These are phyloP conservation scores for Melanaphis sacchari DNA, from an alignment of 1,140 invertebrate genomes.

Conservation along the genomic window DNA sequence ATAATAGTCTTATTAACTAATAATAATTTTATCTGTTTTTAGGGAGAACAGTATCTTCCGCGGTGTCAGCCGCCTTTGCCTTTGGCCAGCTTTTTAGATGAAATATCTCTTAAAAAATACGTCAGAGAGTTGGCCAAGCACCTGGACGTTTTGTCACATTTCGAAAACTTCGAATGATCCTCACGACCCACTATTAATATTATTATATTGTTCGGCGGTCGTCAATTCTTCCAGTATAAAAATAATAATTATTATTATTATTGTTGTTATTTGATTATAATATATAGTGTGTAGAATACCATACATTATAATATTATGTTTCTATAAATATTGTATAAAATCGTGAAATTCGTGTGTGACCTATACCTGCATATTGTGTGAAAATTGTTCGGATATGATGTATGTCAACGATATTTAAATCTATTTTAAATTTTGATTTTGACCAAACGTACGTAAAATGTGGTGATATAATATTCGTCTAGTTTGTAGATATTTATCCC, in stretches of 20 bases:
- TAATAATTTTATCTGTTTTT: constrained; percentile 59
- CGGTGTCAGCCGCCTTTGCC: constrained; percentile 85
- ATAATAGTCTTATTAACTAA: not conserved
- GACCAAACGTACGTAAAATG: constrained; percentile 51
- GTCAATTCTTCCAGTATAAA: constrained; percentile 58
- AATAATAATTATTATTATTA: constrained; percentile 57
- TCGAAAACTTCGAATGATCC: constrained; percentile 65
- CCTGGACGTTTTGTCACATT: constrained; percentile 81
- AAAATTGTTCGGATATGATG: constrained; percentile 22
- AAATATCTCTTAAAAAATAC: constrained; percentile 80
- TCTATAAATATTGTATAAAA: constrained; percentile 46
- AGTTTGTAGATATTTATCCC: constrained; percentile 15
- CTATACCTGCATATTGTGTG: not conserved
- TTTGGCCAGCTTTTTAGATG: constrained; percentile 87
- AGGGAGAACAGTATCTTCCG: constrained; percentile 83
- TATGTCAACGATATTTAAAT: not conserved
- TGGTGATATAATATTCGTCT: not conserved
- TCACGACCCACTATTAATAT: constrained; percentile 65
- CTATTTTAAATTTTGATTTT: not conserved
- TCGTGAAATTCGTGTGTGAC: not conserved
- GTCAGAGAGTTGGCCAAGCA: constrained; percentile 83
- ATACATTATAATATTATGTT: constrained; percentile 19
- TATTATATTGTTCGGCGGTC: constrained; percentile 6
- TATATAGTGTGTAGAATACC: constrained; percentile 19
- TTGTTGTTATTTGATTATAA: constrained; percentile 55